Evolutionary conservation across 2,888 invertebrate genomes (phyloP), one percentile per base, ranked within the genome.

Genomic region (Phyto melanocephala): DNA sequence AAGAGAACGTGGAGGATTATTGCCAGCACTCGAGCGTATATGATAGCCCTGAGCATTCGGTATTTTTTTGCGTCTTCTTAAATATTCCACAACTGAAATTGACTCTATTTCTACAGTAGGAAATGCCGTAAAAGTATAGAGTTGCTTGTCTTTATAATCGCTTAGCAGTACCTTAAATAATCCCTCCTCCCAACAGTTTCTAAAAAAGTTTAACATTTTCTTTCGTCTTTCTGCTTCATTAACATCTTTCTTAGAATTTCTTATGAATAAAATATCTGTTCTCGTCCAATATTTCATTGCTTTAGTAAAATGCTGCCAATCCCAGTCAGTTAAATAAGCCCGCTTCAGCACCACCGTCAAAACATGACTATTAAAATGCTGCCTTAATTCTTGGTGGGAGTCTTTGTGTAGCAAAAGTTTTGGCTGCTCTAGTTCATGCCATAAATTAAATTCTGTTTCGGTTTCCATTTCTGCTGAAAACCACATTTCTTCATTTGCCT

Each of bases 1-100:
- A 15, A 74, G 37, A 8, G 80, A 11, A 28, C 74, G 40, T 0
- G 80, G 75, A 13, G 75, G 80, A 54, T 68, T 54, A 68, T 74
- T 52, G 10, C 40, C 54, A 28, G 63, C 47, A 42, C 45, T 63
- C n/a, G 33, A 47, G 17, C 56, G 60, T 7, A 80, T n/a, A 1
- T 33, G 35, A 63, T 75, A 75, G 1, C 80, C 70, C 11, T 75
- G 62, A n/a, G 52, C 37, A 37, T 74, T 11, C 1, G 1, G 33
- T 11, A 17, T 13, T 1, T 22, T 60, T 10, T 52, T 62, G 13
- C 62, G 72, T 10, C 45, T 42, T 11, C 42, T 24, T 22, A 74
- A 22, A 50, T 80, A 80, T 6, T 22, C 8, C 0, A 17, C 2
- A 0, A 65, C 10, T 8, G 74, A 37, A 0, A 24, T 60, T 5